Evolutionary conservation across 2,888 invertebrate species (phyloP), one percentile per base, ranked within the genome.

Genomic region (Lypha dubia): DNA sequence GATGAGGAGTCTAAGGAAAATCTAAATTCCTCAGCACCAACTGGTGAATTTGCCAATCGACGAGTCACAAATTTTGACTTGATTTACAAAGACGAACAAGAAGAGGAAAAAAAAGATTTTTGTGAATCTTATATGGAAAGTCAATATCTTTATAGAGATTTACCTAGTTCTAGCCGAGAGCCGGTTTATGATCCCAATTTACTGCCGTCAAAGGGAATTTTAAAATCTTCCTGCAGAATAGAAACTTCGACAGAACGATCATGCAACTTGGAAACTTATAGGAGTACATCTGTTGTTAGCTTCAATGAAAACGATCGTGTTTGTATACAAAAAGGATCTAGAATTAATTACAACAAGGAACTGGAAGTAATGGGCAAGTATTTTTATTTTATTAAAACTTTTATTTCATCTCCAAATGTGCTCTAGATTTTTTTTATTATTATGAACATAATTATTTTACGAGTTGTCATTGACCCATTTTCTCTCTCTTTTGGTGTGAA

Each of bases 201-300:
- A 51, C 8, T 68, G 28, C 56, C 79, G 1, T 22, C 41, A 3
- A 83, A 71, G 15, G 49, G 75, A 3, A 79, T 75, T 79, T 79
- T 75, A 24, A 83, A 83, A 35, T 15, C 63, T 56, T 63, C 28
- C 9, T 41, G 41, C n/a, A 0, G 3, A 1, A 8, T 11, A 3
- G 44, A 68, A 35, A 35, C 49, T 41, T 0, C 38, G 9, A 9
- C 15, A 24, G n/a, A 22, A 22, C 9, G 8, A n/a, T 15, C 3
- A 15, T 44, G n/a, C 20, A 68, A 79, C 7, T 56, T 65, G 0
- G 46, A 62, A 46, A 32, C 68, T n/a, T n/a, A 44, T 15, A 49
- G n/a, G 68, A 62, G 32, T 9, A 53, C 49, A 6, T 73, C 77
- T 0, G 20, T 17, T 3, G 35, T 79, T 28, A 73, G 44, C 68